These are phyloP conservation scores for Silurus meridionalis DNA, from an alignment of 2,113 vertebrate genomes.

Conservation along the genomic window DNA sequence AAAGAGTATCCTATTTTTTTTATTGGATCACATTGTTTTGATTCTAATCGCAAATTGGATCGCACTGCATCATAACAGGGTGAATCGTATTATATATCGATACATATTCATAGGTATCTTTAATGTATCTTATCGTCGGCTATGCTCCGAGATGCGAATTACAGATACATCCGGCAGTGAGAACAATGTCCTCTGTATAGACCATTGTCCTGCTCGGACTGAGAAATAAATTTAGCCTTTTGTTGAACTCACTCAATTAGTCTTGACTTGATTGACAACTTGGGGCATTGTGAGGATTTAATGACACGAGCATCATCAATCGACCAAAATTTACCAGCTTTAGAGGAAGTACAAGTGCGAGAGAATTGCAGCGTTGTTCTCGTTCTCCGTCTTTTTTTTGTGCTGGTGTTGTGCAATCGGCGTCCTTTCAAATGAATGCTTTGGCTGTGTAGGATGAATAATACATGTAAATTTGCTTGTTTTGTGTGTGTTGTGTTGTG, in stretches of 20 bases:
- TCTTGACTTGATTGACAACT: background rate
- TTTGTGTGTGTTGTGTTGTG: background rate
- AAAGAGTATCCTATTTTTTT: too few relatives aligned
- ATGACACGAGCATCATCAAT: background rate
- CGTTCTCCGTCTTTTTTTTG: background rate
- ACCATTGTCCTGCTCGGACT: background rate
- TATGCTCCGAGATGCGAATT: too few relatives aligned
- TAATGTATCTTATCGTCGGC: too few relatives aligned
- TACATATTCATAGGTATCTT: too few relatives aligned
- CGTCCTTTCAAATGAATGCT: background rate
- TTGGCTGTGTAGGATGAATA: constrained; percentile 11
- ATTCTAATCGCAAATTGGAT: too few relatives aligned
- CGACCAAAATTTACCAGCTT: background rate
- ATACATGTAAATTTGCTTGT: background rate
- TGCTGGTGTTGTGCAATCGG: background rate
- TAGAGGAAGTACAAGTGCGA: background rate
- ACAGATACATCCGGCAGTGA: background rate
- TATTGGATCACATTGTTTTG: too few relatives aligned
- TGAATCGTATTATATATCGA: too few relatives aligned
- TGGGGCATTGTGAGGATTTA: background rate
- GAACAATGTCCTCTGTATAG: background rate
- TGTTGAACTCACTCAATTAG: background rate
- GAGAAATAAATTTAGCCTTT: background rate
- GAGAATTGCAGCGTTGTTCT: background rate
- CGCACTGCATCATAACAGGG: too few relatives aligned